phyloP scores from a whole-genome alignment of 2,888 invertebrate species.

The Drosophila neotestacea region DNA sequence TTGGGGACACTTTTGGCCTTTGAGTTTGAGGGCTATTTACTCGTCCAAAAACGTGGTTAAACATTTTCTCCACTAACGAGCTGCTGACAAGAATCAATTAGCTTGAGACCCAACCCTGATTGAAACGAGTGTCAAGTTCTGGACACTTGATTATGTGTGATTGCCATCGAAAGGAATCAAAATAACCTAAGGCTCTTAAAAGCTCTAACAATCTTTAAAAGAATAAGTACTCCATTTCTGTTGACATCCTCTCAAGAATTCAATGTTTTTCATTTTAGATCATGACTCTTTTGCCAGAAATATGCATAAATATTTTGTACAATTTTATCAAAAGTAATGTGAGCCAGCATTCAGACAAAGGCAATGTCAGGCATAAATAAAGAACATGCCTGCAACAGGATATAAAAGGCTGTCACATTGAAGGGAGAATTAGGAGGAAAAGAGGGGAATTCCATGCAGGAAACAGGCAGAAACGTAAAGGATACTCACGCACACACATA shows the following conservation, averaged over 20 bases:
- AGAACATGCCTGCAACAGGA: constrained; percentile 12
- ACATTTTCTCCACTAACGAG: constrained; percentile 27
- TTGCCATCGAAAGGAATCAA: not conserved
- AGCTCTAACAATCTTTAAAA: not conserved
- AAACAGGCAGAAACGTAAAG: constrained; percentile 1
- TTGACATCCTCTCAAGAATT: constrained; percentile 2
- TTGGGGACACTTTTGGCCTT: constrained; percentile 26
- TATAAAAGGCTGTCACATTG: not conserved
- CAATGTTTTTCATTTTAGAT: not conserved
- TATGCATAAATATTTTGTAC: constrained; percentile 52
- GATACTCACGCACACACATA: not conserved
- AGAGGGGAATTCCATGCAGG: not conserved
- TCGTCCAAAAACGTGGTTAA: constrained; percentile 12
- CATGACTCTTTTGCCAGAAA: constrained; percentile 4
- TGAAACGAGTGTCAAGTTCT: constrained; percentile 22
- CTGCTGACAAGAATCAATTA: constrained; percentile 49
- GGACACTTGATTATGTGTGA: constrained; percentile 35
- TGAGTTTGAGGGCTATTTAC: constrained; percentile 2
- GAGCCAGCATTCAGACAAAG: constrained; percentile 16
- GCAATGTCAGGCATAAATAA: constrained; percentile 42
- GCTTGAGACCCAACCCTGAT: constrained; percentile 21
- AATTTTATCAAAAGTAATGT: constrained; percentile 47
- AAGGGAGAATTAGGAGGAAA: not conserved
- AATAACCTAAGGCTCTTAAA: not conserved
- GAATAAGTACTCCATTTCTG: not conserved